A percentile compares a stretch with the other conserved stretches of the same genome.
Conservation (phyloP, 2,797 vertebrate genomes). For the Poeciliopsis infans region DNA sequence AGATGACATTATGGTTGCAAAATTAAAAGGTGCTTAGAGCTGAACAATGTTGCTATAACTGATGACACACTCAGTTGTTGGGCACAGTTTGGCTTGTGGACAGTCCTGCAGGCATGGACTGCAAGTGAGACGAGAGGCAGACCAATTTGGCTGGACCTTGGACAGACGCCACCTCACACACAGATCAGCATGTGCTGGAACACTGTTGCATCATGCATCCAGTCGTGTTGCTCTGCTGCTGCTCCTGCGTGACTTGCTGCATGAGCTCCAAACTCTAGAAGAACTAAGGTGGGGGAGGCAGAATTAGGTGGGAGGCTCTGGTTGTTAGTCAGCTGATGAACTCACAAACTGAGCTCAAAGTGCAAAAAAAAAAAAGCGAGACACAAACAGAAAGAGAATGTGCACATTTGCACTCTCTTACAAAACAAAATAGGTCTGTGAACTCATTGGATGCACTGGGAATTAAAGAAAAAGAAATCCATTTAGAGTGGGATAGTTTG, state of each 20-base stretch:
- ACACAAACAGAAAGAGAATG: slow-evolving; percentile 1
- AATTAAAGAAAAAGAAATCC: neutral
- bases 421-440: slow-evolving; percentile 1
- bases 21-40: slow-evolving; percentile 7
- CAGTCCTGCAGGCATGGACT: slow-evolving; percentile 34
- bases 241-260: slow-evolving; percentile 65
- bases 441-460: neutral
- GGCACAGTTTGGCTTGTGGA: slow-evolving; percentile 3
- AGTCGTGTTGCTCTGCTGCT: slow-evolving; percentile 54
- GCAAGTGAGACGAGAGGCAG: slow-evolving; percentile 32
- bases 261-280: slow-evolving; percentile 51
- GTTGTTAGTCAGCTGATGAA: slow-evolving; percentile 68
- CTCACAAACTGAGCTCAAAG: slow-evolving; percentile 61
- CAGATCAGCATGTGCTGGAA: slow-evolving; percentile 79
- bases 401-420: neutral
- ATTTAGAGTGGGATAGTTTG: neutral
- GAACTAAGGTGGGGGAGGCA: slow-evolving; percentile 30
- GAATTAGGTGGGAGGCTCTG: slow-evolving; percentile 42
- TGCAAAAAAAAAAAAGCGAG: slow-evolving; percentile 9
- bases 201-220: slow-evolving; percentile 74
- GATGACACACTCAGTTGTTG: slow-evolving; percentile 56
- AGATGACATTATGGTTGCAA: neutral
- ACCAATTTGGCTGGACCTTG: slow-evolving; percentile 67
- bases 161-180: slow-evolving; percentile 72
- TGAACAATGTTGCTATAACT: slow-evolving; percentile 16